phyloP scores from a whole-genome alignment of 2,888 invertebrate species.

The Catocala sponsa region DNA sequence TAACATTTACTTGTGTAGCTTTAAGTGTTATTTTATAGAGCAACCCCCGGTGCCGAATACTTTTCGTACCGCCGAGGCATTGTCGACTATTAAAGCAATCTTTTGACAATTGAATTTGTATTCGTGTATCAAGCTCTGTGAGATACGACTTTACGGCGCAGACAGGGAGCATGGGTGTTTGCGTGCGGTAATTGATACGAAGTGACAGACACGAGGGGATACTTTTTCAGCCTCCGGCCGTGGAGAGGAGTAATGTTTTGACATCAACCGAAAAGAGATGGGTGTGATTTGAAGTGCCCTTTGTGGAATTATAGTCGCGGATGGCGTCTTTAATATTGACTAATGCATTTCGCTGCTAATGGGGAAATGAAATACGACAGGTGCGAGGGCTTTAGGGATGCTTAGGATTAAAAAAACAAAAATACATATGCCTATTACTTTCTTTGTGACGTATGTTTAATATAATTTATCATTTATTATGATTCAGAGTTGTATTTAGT shows the following conservation, averaged over 20 bases:
- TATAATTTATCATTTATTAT: neutral
- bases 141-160: slow-evolving; percentile 78
- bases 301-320: slow-evolving; percentile 87
- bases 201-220: slow-evolving; percentile 85
- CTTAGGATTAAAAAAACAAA: slow-evolving; percentile 59
- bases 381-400: slow-evolving; percentile 74
- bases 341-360: slow-evolving; percentile 86
- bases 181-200: slow-evolving; percentile 88
- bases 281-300: slow-evolving; percentile 88
- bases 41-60: slow-evolving; percentile 62
- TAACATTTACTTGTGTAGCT: slow-evolving; percentile 64
- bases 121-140: slow-evolving; percentile 72
- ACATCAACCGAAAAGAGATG: slow-evolving; percentile 85
- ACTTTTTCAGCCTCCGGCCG: slow-evolving; percentile 79
- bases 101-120: slow-evolving; percentile 87
- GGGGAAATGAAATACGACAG: slow-evolving; percentile 82
- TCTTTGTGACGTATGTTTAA: neutral
- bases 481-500: too few species aligned
- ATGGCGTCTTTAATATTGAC: slow-evolving; percentile 86
- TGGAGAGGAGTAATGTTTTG: slow-evolving; percentile 83
- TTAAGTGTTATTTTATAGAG: slow-evolving; percentile 69
- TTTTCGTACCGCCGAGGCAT: slow-evolving; percentile 67
- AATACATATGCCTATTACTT: slow-evolving; percentile 40
- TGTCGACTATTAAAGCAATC: slow-evolving; percentile 82
- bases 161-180: slow-evolving; percentile 77